Percentiles rank a stretch among this genome's conserved stretches.
Conservation (phyloP, 2,888 invertebrate genomes). For the Trichogramma dendrolimi region DNA sequence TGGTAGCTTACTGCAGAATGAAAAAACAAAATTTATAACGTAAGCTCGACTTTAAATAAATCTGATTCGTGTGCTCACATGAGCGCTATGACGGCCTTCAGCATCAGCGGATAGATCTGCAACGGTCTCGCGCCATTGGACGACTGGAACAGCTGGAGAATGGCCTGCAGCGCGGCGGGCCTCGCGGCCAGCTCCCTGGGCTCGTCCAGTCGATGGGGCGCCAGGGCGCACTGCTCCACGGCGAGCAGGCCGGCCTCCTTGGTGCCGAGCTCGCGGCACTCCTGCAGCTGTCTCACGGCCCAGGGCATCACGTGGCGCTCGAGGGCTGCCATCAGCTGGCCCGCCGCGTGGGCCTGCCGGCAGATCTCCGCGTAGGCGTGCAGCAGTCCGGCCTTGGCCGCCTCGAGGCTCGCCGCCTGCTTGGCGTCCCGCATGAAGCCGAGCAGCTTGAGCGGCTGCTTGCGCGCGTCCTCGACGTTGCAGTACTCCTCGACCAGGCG, state of each 20-base stretch:
- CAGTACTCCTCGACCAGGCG: conserved; percentile 42
- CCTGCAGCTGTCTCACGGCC: conserved; percentile 42
- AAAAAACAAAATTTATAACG: background rate
- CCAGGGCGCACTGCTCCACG: conserved; percentile 43
- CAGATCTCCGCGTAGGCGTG: conserved; percentile 44
- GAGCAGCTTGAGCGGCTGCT: conserved; percentile 41
- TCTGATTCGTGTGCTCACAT: conserved; percentile 37
- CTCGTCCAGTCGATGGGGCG: conserved; percentile 37
- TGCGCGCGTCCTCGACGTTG: conserved; percentile 37
- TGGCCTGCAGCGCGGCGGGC: conserved; percentile 37
- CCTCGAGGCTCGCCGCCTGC: conserved; percentile 43
- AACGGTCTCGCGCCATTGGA: conserved; percentile 42
- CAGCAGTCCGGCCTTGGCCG: conserved; percentile 42
- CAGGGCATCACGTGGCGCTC: conserved; percentile 42
- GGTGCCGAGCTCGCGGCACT: conserved; percentile 39
- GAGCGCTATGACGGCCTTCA: conserved; percentile 40
- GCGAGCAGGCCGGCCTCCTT: conserved; percentile 44
- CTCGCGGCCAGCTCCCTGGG: conserved; percentile 38
- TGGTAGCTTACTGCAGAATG: conserved; percentile 23
- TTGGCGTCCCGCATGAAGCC: conserved; percentile 44
- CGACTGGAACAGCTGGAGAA: conserved; percentile 41
- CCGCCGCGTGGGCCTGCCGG: conserved; percentile 32
- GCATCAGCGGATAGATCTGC: conserved; percentile 41
- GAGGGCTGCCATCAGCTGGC: conserved; percentile 34
- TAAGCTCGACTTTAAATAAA: background rate